phyloP scores from a whole-genome alignment of 2,797 vertebrate genomes.

The Pipistrellus nathusii region DNA sequence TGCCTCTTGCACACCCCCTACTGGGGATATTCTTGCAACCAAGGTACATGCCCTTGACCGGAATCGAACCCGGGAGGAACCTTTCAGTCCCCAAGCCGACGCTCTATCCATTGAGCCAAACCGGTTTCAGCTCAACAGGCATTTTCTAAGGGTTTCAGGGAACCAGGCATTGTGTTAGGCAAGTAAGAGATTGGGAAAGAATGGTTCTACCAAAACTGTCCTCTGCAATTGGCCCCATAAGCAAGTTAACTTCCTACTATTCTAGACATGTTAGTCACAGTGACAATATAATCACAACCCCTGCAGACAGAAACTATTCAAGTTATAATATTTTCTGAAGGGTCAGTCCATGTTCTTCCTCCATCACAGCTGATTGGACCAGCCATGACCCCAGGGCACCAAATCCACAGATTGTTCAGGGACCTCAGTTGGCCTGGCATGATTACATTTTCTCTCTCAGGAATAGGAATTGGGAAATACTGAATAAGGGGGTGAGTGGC shows the following conservation, averaged over 20 bases:
- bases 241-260: not conserved
- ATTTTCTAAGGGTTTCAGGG: slow-evolving; percentile 51
- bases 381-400: not conserved
- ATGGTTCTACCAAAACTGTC: not conserved
- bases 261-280: not conserved
- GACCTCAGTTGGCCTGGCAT: not conserved
- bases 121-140: not conserved
- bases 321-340: not conserved
- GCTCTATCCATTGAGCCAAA: too few relatives aligned
- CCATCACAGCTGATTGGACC: not conserved
- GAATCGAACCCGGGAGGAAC: too few relatives aligned
- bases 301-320: not conserved
- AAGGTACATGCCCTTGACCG: too few relatives aligned
- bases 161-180: not conserved
- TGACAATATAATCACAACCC: not conserved
- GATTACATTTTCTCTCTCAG: slow-evolving; percentile 29
- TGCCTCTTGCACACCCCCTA: too few relatives aligned
- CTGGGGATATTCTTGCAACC: too few relatives aligned
- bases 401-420: not conserved
- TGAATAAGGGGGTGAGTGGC: not conserved
- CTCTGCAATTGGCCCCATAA: not conserved
- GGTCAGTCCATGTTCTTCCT: not conserved
- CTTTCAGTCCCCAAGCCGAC: too few relatives aligned
- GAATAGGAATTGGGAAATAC: slow-evolving; percentile 10
- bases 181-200: not conserved